A percentile compares a stretch with the other conserved stretches of the same genome.
Conservation (phyloP, 1,140 invertebrate species). For the Macrobrachium nipponense region DNA sequence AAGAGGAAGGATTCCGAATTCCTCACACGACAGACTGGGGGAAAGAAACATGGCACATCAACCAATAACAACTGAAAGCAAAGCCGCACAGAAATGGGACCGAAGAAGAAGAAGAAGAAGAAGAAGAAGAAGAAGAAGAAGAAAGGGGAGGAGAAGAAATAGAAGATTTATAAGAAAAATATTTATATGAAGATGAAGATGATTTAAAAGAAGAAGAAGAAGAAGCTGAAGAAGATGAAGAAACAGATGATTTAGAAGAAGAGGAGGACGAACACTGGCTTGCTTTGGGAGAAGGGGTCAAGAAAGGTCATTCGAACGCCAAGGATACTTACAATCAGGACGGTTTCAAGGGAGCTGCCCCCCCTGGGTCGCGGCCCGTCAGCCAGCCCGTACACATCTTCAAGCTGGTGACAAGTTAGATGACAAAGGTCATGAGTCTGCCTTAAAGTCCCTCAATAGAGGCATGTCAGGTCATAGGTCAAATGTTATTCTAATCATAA, state of each 20-base stretch:
- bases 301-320: no score
- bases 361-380: conserved; percentile 45
- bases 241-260: not conserved
- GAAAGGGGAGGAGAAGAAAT: not conserved
- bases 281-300: not conserved
- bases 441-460: not conserved
- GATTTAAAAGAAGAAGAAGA: no score
- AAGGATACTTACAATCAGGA: conserved; percentile 54
- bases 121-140: no score
- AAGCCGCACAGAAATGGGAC: no score
- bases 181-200: no score
- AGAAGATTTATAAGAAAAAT: no score
- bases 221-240: no score
- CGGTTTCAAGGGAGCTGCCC: conserved; percentile 43
- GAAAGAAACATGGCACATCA: not conserved
- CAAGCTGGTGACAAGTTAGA: conserved; percentile 27
- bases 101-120: no score
- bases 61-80: no score
- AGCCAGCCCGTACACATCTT: conserved; percentile 53
- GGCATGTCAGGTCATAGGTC: not conserved
- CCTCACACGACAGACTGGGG: not conserved
- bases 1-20: not conserved
- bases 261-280: not conserved
- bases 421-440: not conserved
- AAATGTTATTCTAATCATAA: no score